Conservation (phyloP, 1,140 invertebrate species). For the Drosophila guanche region DNA sequence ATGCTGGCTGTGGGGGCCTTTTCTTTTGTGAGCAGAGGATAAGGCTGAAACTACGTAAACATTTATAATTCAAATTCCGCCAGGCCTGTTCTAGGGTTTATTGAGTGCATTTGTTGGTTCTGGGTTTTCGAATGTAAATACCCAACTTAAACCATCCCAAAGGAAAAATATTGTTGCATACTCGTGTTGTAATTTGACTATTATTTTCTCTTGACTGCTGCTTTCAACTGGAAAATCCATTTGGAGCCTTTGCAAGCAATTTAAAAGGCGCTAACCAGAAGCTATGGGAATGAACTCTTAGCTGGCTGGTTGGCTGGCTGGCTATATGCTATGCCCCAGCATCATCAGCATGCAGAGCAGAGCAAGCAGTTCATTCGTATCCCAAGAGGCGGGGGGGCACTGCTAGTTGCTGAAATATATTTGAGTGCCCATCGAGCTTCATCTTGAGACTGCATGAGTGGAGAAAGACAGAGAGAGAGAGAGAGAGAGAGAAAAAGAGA, state of each 20-base stretch:
- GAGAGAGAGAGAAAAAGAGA: neutral
- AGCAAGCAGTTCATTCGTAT: too few relatives aligned
- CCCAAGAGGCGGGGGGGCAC: conserved; percentile 15
- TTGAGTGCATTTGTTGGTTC: too few relatives aligned
- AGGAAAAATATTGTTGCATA: too few relatives aligned
- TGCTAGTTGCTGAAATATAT: conserved; percentile 31
- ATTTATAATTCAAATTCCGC: too few relatives aligned
- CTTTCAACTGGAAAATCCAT: conserved; percentile 10
- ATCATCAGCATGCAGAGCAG: neutral
- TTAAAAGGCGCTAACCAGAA: conserved; percentile 3
- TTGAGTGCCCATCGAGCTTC: conserved; percentile 31
- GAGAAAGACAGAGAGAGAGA: neutral
- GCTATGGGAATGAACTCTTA: conserved; percentile 5
- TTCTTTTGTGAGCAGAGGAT: too few relatives aligned
- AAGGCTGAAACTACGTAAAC: too few relatives aligned
- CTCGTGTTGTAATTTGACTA: neutral
- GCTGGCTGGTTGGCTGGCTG: too few relatives aligned
- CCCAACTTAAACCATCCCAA: too few relatives aligned
- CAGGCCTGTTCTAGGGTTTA: too few relatives aligned
- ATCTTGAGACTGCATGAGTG: conserved; percentile 10
- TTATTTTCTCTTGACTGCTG: neutral
- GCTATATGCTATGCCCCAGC: neutral
- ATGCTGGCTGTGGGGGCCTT: too few relatives aligned
- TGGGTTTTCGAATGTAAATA: too few relatives aligned
- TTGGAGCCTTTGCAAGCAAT: conserved; percentile 9